These are phyloP conservation scores for Bhutanitis thaidina DNA, from an alignment of 2,888 invertebrate genomes.

Conservation along the genomic window DNA sequence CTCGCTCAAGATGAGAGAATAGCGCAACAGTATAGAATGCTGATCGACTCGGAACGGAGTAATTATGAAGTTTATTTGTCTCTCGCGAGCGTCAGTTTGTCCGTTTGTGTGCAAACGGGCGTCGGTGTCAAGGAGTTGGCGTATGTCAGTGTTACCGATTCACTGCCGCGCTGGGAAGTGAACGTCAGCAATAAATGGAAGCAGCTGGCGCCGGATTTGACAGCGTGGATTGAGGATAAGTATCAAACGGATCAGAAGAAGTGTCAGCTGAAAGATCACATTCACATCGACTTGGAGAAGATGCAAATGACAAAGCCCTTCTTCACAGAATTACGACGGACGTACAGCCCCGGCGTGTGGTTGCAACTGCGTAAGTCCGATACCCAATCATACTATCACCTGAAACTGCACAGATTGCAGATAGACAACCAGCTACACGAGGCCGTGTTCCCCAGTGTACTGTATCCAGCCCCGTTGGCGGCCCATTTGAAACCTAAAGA, in stretches of 20 bases:
- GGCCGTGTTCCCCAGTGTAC: constrained; percentile 84
- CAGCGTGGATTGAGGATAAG: constrained; percentile 91
- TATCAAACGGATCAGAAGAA: constrained; percentile 84
- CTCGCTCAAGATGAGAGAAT: constrained; percentile 88
- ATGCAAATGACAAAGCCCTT: constrained; percentile 94
- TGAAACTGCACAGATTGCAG: constrained; percentile 84
- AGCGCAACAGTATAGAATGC: constrained; percentile 79
- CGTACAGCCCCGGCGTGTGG: constrained; percentile 87
- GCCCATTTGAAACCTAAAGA: constrained; percentile 53
- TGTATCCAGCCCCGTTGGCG: constrained; percentile 81
- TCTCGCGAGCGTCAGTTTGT: constrained; percentile 84
- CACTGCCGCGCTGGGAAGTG: constrained; percentile 89
- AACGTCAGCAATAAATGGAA: constrained; percentile 90
- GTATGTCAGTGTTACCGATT: constrained; percentile 83
- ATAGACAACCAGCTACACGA: constrained; percentile 88
- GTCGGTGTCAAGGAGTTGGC: constrained; percentile 81
- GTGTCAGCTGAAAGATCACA: constrained; percentile 88
- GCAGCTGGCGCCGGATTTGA: constrained; percentile 85
- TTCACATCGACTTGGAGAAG: constrained; percentile 88
- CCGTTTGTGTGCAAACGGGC: constrained; percentile 70
- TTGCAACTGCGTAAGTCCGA: constrained; percentile 85
- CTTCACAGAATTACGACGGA: constrained; percentile 87
- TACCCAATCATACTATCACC: constrained; percentile 83
- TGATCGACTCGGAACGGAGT: constrained; percentile 83
- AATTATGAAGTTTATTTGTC: constrained; percentile 85